These are phyloP conservation scores for Atta cephalotes DNA, from an alignment of 1,140 invertebrate species.

Conservation along the genomic window DNA sequence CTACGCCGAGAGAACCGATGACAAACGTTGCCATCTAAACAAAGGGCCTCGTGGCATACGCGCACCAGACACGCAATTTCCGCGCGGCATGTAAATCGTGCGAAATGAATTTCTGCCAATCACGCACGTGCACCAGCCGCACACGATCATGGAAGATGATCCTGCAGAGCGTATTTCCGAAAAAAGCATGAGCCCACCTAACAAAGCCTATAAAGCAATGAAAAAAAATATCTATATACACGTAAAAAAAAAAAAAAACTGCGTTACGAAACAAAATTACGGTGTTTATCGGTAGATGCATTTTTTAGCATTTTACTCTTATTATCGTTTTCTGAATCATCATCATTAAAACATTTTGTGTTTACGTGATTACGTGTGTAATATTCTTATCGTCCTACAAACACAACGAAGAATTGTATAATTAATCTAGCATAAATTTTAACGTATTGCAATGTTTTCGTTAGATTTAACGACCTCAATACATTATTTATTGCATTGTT, in stretches of 20 bases:
- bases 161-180: constrained; percentile 32
- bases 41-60: constrained; percentile 71
- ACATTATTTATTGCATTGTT: constrained; percentile 27
- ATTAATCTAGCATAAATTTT: constrained; percentile 3
- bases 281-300: neutral
- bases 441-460: neutral
- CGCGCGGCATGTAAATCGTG: constrained; percentile 75
- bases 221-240: constrained; percentile 5
- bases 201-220: constrained; percentile 51
- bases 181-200: constrained; percentile 45
- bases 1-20: constrained; percentile 66
- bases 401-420: neutral
- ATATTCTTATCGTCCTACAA: neutral
- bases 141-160: constrained; percentile 38
- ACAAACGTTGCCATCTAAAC: constrained; percentile 77
- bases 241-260: neutral
- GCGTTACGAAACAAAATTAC: constrained; percentile 35
- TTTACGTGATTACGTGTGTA: neutral
- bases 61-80: constrained; percentile 77
- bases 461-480: neutral
- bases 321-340: neutral
- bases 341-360: too few relatives aligned
- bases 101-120: constrained; percentile 82
- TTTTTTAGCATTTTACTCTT: neutral
- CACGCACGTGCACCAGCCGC: constrained; percentile 74